phyloP scores from a whole-genome alignment of 1,140 invertebrate species.

The Orchesella cincta region DNA sequence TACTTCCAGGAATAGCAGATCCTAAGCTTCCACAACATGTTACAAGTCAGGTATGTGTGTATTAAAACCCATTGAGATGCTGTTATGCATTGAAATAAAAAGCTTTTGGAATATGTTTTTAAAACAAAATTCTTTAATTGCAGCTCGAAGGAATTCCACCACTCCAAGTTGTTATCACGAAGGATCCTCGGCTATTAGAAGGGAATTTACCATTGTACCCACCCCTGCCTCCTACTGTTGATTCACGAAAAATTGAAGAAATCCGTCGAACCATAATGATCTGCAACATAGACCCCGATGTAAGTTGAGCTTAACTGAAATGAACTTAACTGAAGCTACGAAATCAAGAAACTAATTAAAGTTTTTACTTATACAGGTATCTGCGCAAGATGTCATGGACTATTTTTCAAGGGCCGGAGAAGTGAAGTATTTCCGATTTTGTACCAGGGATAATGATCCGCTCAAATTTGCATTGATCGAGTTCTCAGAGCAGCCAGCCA shows the following conservation, averaged over 20 bases:
- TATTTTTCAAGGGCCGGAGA: slow-evolving; percentile 85
- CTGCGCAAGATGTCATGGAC: slow-evolving; percentile 76
- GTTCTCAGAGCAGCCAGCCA: slow-evolving; percentile 85
- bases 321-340: neutral
- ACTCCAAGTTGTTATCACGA: slow-evolving; percentile 80
- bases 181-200: slow-evolving; percentile 83
- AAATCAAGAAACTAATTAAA: neutral
- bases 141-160: slow-evolving; percentile 71
- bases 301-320: slow-evolving; percentile 57
- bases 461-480: slow-evolving; percentile 85
- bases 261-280: slow-evolving; percentile 86
- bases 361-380: slow-evolving; percentile 49
- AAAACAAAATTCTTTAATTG: neutral
- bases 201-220: slow-evolving; percentile 89
- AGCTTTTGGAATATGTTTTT: neutral
- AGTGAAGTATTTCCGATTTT: slow-evolving; percentile 93
- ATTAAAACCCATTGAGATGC: too few relatives aligned
- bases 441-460: slow-evolving; percentile 75
- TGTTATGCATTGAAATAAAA: neutral
- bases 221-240: slow-evolving; percentile 83
- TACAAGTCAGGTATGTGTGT: slow-evolving; percentile 68
- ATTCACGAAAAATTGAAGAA: slow-evolving; percentile 91
- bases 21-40: slow-evolving; percentile 86
- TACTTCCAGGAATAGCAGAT: slow-evolving; percentile 76
- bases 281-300: slow-evolving; percentile 70